Conservation (phyloP, 2,113 vertebrate species). For the Notothenia rossii region DNA sequence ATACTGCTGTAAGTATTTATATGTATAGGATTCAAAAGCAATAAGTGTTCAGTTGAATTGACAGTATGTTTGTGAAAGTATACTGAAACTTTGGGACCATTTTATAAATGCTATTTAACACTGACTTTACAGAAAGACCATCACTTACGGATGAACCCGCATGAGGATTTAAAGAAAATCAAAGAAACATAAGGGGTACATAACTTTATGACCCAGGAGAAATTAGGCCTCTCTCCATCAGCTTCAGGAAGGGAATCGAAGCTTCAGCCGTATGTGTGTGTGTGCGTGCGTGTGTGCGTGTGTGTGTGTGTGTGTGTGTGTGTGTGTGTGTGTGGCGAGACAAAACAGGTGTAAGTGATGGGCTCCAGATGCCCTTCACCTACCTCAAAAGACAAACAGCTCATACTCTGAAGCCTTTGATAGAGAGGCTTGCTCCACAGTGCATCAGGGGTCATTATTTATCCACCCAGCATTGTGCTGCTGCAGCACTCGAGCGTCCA, state of each 20-base stretch:
- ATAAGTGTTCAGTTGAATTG: too few species aligned
- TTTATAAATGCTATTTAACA: too few species aligned
- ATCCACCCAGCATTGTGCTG: slow-evolving; percentile 30
- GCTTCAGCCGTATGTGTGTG: neutral
- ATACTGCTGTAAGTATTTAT: too few species aligned
- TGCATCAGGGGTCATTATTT: slow-evolving; percentile 41
- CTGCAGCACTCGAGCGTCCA: neutral
- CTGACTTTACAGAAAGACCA: neutral
- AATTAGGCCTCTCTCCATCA: neutral
- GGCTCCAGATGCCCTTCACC: slow-evolving; percentile 54
- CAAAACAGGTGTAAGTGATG: slow-evolving; percentile 50
- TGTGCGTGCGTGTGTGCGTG: neutral
- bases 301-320: neutral
- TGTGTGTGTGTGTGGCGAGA: neutral
- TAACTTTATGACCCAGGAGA: neutral
- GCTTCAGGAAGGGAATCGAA: neutral
- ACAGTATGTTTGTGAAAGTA: too few species aligned
- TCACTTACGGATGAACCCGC: neutral
- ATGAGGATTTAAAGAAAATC: neutral
- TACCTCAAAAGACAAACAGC: slow-evolving; percentile 55
- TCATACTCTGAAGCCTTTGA: slow-evolving; percentile 37
- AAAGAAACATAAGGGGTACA: neutral
- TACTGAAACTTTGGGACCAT: too few species aligned
- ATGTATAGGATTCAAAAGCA: too few species aligned
- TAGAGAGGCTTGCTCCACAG: slow-evolving; percentile 30